Conservation (phyloP, 2,113 vertebrate species). For the Rhabdornis inornatus region DNA sequence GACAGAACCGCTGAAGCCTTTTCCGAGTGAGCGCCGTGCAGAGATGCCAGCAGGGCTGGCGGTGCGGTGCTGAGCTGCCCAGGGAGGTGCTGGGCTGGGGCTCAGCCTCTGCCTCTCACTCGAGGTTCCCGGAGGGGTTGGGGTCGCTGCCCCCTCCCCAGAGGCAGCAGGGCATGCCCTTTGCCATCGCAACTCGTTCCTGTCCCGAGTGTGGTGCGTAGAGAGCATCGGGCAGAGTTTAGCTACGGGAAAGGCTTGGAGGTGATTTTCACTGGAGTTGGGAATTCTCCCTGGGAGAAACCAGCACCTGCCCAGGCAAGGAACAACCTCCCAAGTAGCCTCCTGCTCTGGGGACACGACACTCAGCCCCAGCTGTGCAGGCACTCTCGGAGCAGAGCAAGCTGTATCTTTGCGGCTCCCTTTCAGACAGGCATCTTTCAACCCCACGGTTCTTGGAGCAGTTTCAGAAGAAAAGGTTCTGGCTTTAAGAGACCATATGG, state of each 20-base stretch:
- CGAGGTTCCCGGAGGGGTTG: neutral
- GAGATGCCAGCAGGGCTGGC: neutral
- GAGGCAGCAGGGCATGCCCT: neutral
- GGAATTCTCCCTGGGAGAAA: neutral
- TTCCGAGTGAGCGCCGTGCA: neutral
- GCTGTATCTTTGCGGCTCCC: neutral
- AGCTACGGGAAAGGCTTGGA: neutral
- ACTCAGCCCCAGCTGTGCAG: neutral
- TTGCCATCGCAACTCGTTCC: neutral
- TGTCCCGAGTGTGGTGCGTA: neutral
- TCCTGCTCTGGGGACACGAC: neutral
- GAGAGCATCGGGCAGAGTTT: neutral
- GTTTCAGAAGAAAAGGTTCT: conserved; percentile 38
- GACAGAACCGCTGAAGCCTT: neutral
- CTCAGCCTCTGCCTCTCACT: neutral
- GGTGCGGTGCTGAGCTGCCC: neutral
- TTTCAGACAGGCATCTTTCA: neutral
- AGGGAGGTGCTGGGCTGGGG: neutral
- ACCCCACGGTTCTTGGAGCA: neutral
- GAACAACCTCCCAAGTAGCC: neutral
- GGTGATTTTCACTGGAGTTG: neutral
- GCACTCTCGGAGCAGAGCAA: fast-evolving
- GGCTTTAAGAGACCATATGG: neutral
- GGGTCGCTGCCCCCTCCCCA: neutral
- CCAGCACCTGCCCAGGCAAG: neutral